Conservation (phyloP, 2,888 invertebrate species). For the Leptinotarsa rubiginosa region DNA sequence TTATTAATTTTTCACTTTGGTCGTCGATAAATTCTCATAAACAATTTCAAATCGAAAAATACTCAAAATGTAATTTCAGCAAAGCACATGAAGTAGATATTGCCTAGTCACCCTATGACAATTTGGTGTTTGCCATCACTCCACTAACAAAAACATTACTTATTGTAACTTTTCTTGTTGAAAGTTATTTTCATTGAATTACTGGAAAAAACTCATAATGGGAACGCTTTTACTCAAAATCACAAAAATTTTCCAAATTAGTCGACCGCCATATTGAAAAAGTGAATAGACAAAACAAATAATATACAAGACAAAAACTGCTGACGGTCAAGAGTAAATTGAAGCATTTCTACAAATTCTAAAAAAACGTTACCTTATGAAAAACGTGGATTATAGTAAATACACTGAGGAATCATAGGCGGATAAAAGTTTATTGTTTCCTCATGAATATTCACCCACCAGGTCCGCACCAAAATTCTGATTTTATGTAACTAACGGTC, state of each 20-base stretch:
- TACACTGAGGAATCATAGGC: conserved; percentile 20
- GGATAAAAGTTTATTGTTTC: conserved; percentile 35
- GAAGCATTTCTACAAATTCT: conserved; percentile 4
- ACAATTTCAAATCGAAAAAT: background rate
- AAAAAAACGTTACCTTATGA: conserved; percentile 29
- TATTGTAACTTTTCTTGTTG: conserved; percentile 14
- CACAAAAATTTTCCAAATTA: conserved; percentile 53
- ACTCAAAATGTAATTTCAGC: background rate
- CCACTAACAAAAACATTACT: background rate
- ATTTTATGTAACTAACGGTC: conserved; percentile 50
- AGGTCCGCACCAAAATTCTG: conserved; percentile 44
- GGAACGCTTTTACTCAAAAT: conserved; percentile 40
- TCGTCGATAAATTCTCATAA: background rate
- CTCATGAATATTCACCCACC: conserved; percentile 34
- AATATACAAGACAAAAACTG: conserved; percentile 43
- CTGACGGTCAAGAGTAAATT: conserved; percentile 41
- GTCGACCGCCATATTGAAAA: conserved; percentile 59
- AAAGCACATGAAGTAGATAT: conserved; percentile 14
- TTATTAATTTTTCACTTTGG: background rate
- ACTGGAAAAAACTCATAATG: conserved; percentile 27
- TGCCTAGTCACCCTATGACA: conserved; percentile 32
- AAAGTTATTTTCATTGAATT: conserved; percentile 11
- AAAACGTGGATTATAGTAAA: conserved; percentile 17
- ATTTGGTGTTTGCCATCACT: conserved; percentile 16
- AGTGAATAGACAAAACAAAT: conserved; percentile 55